Evolutionary conservation across 2,888 invertebrate species (phyloP), one percentile per base, ranked within the genome.

Genomic region (Blastobasis lacticolella): DNA sequence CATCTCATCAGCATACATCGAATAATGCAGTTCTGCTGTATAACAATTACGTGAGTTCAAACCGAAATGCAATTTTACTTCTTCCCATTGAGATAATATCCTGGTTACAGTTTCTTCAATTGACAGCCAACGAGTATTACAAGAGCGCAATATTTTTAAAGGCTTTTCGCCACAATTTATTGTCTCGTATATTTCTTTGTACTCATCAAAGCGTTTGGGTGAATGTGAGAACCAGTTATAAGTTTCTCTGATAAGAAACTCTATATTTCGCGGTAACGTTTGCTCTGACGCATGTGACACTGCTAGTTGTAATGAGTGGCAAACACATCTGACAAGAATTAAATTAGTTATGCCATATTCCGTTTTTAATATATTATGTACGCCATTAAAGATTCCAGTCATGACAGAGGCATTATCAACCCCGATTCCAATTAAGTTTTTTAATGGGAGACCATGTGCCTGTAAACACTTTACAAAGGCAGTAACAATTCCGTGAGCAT

Each of bases 71-170:
- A 55, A 49, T 48, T 55, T 54, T 36, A 55, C 46, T 43, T 57
- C 53, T 50, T 55, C 53, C 54, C 57, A 57, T 50, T 55, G 53
- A 40, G 49, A 10, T 45, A 57, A 48, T 38, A 57, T 55, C 38
- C 54, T 51, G 37, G 38, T 10, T n/a, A 55, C 54, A 38, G 51
- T 45, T 37, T 38, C 38, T 42, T 57, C 55, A 10, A 57, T 41
- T 10, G 55, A 55, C 37, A 57, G 46, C 55, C 55, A 55, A 7
- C 55, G 55, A 46, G 55, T 55, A 48, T 52, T 44, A 49, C 49
- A 49, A 44, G 49, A 49, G 37, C 45, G 49, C 41, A 48, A 48
- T 48, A 48, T 48, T 48, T 48, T 48, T 43, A 48, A 47, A 42
- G 48, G 41, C 48, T 40, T 40, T 41, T 48, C 41, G 7, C 42